Percentiles rank a stretch among this genome's conserved stretches.
phyloP scores from a whole-genome alignment of 53 echinoderm and acorn worm species.

The Zoroaster sp. region DNA sequence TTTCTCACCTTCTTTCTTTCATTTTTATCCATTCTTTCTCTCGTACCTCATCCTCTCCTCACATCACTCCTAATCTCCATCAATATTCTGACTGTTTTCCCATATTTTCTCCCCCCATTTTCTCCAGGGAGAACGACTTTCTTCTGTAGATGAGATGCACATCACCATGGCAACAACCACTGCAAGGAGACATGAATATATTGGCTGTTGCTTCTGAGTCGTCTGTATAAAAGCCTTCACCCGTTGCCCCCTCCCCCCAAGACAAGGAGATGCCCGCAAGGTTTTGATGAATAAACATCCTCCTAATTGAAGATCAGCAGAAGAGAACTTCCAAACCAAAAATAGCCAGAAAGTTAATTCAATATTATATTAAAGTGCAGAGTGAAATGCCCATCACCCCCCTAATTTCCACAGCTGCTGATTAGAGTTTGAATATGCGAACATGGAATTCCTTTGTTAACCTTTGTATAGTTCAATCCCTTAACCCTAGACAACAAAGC shows the following conservation, averaged over 20 bases:
- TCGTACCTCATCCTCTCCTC: too few relatives aligned
- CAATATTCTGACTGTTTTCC: background rate
- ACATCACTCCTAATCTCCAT: background rate
- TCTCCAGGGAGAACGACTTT: too few relatives aligned
- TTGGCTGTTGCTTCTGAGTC: background rate
- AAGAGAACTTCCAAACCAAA: background rate
- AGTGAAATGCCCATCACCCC: too few relatives aligned
- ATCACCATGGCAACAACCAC: conserved; percentile 23
- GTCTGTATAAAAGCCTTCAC: background rate
- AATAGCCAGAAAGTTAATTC: background rate
- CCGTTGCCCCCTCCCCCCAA: background rate
- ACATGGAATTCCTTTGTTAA: too few relatives aligned
- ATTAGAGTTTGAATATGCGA: too few relatives aligned
- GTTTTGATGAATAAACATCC: background rate
- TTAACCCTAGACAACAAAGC: too few relatives aligned
- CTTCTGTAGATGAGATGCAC: background rate
- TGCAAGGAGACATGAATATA: background rate
- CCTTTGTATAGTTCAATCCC: too few relatives aligned
- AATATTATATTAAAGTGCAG: background rate
- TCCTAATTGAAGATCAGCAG: background rate
- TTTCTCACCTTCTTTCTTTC: too few relatives aligned
- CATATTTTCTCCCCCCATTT: background rate
- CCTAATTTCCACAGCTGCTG: too few relatives aligned
- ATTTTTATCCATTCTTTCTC: too few relatives aligned
- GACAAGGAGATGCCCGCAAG: background rate